These are phyloP conservation scores for Drosophila bocki DNA, from an alignment of 1,140 invertebrate genomes.

Conservation along the genomic window DNA sequence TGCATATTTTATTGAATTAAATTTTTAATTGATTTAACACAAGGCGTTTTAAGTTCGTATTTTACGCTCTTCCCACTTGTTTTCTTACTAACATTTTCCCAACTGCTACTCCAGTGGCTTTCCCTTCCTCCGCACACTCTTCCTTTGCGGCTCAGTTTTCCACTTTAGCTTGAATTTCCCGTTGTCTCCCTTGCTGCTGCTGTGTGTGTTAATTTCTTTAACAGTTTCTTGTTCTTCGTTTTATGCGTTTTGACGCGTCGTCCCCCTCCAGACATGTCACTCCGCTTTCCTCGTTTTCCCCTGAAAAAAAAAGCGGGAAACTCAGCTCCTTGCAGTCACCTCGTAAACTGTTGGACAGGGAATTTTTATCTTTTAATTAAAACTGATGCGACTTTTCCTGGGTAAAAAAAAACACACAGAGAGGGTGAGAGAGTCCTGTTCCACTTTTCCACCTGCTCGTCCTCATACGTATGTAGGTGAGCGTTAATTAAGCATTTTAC, in stretches of 20 bases:
- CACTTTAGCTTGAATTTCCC: slow-evolving; percentile 31
- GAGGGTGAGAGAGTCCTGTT: background rate
- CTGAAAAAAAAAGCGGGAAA: background rate
- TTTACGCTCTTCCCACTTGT: background rate
- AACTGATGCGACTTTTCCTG: slow-evolving; percentile 62
- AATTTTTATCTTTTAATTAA: slow-evolving; percentile 82
- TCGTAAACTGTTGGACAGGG: slow-evolving; percentile 54
- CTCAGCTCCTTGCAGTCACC: slow-evolving; percentile 5
- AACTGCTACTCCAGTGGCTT: background rate
- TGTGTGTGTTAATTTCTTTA: slow-evolving; percentile 71
- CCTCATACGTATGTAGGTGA: slow-evolving; percentile 20
- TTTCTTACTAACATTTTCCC: slow-evolving; percentile 6
- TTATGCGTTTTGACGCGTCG: slow-evolving; percentile 70
- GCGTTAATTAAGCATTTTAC: slow-evolving; percentile 74
- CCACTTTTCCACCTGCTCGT: slow-evolving; percentile 22
- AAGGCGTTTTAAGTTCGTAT: slow-evolving; percentile 13
- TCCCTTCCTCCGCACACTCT: background rate
- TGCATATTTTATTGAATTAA: slow-evolving; percentile 27
- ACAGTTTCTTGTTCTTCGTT: slow-evolving; percentile 70
- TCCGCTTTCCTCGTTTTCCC: background rate
- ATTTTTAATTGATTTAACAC: slow-evolving; percentile 18
- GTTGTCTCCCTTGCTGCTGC: background rate
- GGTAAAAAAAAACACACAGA: background rate
- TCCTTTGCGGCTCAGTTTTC: slow-evolving; percentile 28
- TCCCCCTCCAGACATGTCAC: background rate